Conservation (phyloP, 2,797 vertebrate genomes). For the Ctenosaura bakeri region DNA sequence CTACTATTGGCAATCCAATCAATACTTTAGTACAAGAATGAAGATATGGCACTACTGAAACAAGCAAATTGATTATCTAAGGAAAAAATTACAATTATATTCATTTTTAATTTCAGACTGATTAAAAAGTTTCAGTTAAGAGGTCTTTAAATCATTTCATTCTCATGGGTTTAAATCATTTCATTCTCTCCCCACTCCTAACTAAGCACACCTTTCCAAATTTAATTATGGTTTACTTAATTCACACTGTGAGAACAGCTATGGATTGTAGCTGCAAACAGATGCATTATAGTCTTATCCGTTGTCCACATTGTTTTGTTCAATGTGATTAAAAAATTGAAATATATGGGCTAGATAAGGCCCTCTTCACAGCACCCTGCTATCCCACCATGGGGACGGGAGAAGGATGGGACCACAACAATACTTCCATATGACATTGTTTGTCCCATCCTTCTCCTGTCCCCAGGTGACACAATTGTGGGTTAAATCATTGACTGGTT, state of each 20-base stretch:
- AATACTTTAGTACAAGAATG: slow-evolving; percentile 26
- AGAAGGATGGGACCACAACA: no score
- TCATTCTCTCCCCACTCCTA: not conserved
- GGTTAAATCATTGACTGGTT: no score
- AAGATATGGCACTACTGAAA: slow-evolving; percentile 17
- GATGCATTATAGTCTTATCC: not conserved
- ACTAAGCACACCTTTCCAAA: slow-evolving; percentile 6
- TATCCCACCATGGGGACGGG: no score
- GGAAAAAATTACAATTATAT: slow-evolving; percentile 9
- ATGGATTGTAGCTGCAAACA: not conserved
- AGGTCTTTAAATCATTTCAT: slow-evolving; percentile 15
- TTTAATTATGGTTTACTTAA: slow-evolving; percentile 6
- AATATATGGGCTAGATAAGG: not conserved
- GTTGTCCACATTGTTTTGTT: not conserved
- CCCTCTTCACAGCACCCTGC: no score
- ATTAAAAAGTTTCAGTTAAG: not conserved
- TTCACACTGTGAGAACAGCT: not conserved
- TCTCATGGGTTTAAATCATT: slow-evolving; percentile 17
- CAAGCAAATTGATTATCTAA: slow-evolving; percentile 10
- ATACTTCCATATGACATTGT: no score
- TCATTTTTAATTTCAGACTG: not conserved
- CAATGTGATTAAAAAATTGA: not conserved
- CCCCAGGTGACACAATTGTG: no score
- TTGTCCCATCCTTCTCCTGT: no score
- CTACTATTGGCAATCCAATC: slow-evolving; percentile 20